Conservation (phyloP, 2,888 invertebrate genomes). For the Plebejus anna region DNA sequence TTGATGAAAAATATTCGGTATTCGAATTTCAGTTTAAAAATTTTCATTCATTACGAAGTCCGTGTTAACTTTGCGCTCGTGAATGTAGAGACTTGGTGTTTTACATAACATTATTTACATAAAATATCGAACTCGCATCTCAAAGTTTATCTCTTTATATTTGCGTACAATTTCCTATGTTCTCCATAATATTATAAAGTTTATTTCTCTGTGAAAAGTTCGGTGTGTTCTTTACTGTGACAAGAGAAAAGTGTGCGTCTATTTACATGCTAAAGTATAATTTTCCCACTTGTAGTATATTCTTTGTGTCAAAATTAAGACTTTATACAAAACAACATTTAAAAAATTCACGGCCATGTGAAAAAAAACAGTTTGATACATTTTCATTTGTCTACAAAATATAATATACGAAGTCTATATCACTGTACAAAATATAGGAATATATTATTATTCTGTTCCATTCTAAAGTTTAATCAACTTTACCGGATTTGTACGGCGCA, state of each 20-base stretch:
- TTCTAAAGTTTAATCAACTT: slow-evolving; percentile 9
- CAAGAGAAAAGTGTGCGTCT: not conserved
- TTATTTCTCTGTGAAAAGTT: not conserved
- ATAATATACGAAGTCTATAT: not conserved
- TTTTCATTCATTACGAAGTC: not conserved
- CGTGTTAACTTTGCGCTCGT: not conserved
- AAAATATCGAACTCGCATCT: slow-evolving; percentile 4
- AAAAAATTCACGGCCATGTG: not conserved
- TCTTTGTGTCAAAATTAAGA: not conserved
- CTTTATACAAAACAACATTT: not conserved
- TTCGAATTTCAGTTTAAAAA: not conserved
- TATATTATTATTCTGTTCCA: not conserved
- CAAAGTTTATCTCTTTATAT: not conserved
- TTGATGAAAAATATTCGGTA: slow-evolving; percentile 23
- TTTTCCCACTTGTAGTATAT: not conserved
- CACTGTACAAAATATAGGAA: not conserved
- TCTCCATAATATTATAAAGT: not conserved
- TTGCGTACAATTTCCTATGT: not conserved
- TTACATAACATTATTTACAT: slow-evolving; percentile 7
- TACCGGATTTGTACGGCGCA: not conserved
- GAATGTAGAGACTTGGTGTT: not conserved
- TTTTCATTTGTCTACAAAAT: not conserved
- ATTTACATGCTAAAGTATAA: not conserved
- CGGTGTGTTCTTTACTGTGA: not conserved
- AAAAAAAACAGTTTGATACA: too few relatives aligned